Evolutionary conservation across 2,888 invertebrate species (phyloP).

Genomic region (Beris morrisii): DNA sequence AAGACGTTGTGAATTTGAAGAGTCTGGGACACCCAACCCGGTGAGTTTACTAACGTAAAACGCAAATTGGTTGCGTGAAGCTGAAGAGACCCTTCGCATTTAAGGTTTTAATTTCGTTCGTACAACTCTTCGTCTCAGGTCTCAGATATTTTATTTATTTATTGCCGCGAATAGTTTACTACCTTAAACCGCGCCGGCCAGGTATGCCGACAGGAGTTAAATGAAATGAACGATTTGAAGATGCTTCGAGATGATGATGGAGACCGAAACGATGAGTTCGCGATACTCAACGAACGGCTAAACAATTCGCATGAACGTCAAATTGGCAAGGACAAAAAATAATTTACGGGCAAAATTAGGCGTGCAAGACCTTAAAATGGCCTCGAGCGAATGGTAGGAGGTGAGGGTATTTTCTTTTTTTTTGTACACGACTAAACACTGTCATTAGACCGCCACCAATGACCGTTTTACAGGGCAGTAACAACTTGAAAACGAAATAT

Average conservation of each 20-base stretch:
- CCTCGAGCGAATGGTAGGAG: neutral
- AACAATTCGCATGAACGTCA: constrained; percentile 28
- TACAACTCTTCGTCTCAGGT: constrained; percentile 15
- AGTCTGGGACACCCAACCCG: neutral
- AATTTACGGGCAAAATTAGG: constrained; percentile 34
- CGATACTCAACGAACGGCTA: neutral
- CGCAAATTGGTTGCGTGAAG: constrained; percentile 37
- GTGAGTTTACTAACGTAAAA: constrained; percentile 26
- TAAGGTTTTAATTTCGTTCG: constrained; percentile 36
- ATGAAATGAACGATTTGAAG: constrained; percentile 37
- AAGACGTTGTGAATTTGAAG: constrained; percentile 6
- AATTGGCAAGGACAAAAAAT: constrained; percentile 37
- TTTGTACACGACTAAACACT: neutral
- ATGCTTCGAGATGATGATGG: constrained; percentile 5
- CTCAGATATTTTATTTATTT: constrained; percentile 32
- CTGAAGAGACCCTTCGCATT: constrained; percentile 35
- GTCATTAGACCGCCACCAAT: constrained; percentile 16
- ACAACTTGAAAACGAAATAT: no score
- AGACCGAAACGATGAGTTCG: neutral
- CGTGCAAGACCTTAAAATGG: constrained; percentile 9
- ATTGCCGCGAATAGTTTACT: constrained; percentile 34
- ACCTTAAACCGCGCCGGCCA: constrained; percentile 13
- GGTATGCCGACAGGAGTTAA: constrained; percentile 36
- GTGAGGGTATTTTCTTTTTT: neutral
- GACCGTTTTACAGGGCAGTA: constrained; percentile 10